Evolutionary conservation across 2,797 vertebrate genomes (phyloP).

Genomic region (Pseudochirops corinnae): DNA sequence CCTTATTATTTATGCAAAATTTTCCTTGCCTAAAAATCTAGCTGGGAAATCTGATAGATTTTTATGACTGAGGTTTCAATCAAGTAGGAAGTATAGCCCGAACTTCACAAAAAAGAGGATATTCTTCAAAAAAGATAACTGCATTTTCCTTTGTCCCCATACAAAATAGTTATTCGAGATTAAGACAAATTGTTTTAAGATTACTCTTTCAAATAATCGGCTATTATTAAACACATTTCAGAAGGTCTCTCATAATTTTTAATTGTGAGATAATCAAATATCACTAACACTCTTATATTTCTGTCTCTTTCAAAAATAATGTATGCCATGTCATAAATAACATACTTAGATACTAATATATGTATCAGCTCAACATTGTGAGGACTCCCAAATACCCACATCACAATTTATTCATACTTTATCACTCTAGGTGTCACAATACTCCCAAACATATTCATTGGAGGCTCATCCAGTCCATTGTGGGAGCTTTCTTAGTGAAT

Average conservation of each 20-base stretch:
- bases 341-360: too few species aligned
- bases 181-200: conserved; percentile 37
- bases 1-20: background rate
- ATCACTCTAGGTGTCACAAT: background rate
- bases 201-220: conserved; percentile 43
- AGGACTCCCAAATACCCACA: background rate
- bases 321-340: too few species aligned
- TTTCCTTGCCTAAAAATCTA: background rate
- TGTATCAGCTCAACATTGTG: background rate
- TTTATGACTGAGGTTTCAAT: conserved; percentile 8
- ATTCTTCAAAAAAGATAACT: conserved; percentile 5
- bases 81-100: conserved; percentile 14
- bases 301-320: conserved; percentile 23
- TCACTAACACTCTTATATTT: background rate
- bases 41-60: background rate
- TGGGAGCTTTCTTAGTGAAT: background rate
- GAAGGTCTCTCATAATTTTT: background rate
- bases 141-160: background rate
- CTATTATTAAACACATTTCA: background rate
- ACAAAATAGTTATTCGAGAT: conserved; percentile 17
- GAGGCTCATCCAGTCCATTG: background rate
- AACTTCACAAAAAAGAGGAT: background rate
- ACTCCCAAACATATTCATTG: background rate
- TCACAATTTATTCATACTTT: background rate
- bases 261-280: background rate